A percentile compares a stretch with the other conserved stretches of the same genome.
These are phyloP conservation scores for Heliconius hermathena DNA, from an alignment of 1,140 invertebrate species.

Conservation along the genomic window DNA sequence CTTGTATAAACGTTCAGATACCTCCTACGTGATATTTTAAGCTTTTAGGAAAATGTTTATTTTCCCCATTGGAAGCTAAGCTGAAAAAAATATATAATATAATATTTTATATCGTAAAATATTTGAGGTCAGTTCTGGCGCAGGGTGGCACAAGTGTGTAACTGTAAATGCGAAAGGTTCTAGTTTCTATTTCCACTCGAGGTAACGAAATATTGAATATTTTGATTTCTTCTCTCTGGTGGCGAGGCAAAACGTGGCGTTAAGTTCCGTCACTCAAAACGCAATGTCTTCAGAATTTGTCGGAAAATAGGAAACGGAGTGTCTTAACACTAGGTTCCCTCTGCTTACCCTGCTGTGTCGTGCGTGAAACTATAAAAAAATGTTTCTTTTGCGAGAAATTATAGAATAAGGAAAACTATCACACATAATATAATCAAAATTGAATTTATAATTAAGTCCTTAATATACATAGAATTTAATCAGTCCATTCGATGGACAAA, in stretches of 20 bases:
- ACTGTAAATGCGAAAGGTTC: background rate
- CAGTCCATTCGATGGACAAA: conserved; percentile 18
- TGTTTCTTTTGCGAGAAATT: background rate
- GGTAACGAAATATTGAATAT: too few relatives aligned
- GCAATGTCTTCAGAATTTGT: too few relatives aligned
- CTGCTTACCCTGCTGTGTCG: too few relatives aligned
- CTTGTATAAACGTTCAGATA: conserved; percentile 10
- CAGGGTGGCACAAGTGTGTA: too few relatives aligned
- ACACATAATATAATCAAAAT: background rate
- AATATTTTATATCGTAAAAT: background rate
- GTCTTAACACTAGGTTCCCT: too few relatives aligned
- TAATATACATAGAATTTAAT: conserved; percentile 27
- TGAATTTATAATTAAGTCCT: background rate
- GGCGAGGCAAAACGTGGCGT: too few relatives aligned
- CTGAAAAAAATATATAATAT: background rate
- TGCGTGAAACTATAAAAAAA: too few relatives aligned
- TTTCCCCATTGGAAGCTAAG: background rate
- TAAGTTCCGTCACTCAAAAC: too few relatives aligned
- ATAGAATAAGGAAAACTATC: background rate
- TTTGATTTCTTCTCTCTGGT: too few relatives aligned
- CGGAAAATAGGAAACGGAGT: too few relatives aligned
- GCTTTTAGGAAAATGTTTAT: conserved; percentile 3
- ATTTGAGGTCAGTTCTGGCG: too few relatives aligned
- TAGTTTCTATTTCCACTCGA: too few relatives aligned
- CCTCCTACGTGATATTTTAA: conserved; percentile 2